These are phyloP conservation scores for Denticeps clupeoides DNA, from an alignment of 2,797 vertebrate genomes.

Conservation along the genomic window DNA sequence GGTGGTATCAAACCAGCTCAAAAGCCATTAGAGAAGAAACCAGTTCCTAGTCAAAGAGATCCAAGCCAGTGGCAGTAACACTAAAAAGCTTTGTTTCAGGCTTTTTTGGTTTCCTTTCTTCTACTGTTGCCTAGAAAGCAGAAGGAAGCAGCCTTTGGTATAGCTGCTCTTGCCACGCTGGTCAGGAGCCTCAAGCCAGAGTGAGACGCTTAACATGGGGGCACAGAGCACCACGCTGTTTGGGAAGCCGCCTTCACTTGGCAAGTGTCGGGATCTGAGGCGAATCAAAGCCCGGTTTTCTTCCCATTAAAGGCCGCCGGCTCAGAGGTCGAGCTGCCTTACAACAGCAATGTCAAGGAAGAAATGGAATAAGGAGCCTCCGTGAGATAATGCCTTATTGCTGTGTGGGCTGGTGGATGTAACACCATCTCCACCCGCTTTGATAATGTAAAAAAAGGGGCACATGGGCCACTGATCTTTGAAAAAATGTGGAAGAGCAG, in stretches of 20 bases:
- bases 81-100: no score
- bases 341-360: conserved; percentile 35
- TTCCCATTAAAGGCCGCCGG: conserved; percentile 44
- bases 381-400: conserved; percentile 38
- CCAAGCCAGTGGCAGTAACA: no score
- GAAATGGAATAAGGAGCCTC: conserved; percentile 44
- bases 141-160: not conserved
- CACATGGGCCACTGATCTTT: conserved; percentile 18
- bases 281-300: conserved; percentile 53
- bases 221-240: conserved; percentile 14
- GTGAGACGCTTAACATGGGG: conserved; percentile 15
- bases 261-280: conserved; percentile 30
- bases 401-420: conserved; percentile 39
- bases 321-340: conserved; percentile 43
- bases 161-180: not conserved
- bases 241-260: conserved; percentile 17
- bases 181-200: conserved; percentile 9
- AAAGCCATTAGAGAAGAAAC: no score
- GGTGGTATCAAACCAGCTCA: no score
- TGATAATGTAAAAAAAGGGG: conserved; percentile 22
- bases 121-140: conserved; percentile 2
- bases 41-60: no score
- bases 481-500: conserved; percentile 12
- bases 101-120: no score
- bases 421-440: conserved; percentile 38